A percentile compares a stretch with the other conserved stretches of the same genome.
Conservation (phyloP, 2,888 invertebrate species). For the Synanthedon tipuliformis region DNA sequence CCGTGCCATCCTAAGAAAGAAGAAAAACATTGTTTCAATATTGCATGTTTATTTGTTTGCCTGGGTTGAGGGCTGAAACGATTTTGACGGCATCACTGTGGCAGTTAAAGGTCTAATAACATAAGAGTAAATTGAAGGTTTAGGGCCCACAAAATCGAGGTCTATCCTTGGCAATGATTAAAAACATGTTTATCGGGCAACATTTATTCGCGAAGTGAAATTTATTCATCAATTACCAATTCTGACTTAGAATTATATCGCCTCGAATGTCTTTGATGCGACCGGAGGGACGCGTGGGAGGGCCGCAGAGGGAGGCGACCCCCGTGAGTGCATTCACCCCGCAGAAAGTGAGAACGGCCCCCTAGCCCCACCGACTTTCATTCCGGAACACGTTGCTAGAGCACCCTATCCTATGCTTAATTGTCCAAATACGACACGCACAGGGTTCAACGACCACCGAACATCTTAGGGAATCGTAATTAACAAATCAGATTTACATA, state of each 20-base stretch:
- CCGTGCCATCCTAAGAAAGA: conserved; percentile 69
- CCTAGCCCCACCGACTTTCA: conserved; percentile 31
- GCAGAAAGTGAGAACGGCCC: conserved; percentile 59
- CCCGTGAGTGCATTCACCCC: conserved; percentile 66
- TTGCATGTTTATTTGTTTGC: too few species aligned
- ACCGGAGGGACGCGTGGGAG: conserved; percentile 38
- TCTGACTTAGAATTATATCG: conserved; percentile 1
- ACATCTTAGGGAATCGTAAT: conserved; percentile 27
- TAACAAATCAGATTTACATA: conserved; percentile 16
- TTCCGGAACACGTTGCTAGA: conserved; percentile 42
- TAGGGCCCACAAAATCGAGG: too few species aligned
- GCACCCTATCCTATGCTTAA: conserved; percentile 61
- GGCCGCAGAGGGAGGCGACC: conserved; percentile 42
- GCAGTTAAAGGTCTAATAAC: too few species aligned
- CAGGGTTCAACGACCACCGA: conserved; percentile 44
- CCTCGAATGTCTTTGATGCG: conserved; percentile 57
- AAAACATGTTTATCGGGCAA: too few species aligned
- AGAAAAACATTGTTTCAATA: background rate
- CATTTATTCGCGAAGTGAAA: background rate
- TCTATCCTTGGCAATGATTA: too few species aligned
- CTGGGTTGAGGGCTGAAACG: too few species aligned
- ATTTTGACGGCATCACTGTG: too few species aligned
- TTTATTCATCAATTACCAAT: background rate
- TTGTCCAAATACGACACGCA: conserved; percentile 52
- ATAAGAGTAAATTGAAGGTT: too few species aligned